Conservation (phyloP, 2,888 invertebrate genomes). For the Lycia hirtaria region DNA sequence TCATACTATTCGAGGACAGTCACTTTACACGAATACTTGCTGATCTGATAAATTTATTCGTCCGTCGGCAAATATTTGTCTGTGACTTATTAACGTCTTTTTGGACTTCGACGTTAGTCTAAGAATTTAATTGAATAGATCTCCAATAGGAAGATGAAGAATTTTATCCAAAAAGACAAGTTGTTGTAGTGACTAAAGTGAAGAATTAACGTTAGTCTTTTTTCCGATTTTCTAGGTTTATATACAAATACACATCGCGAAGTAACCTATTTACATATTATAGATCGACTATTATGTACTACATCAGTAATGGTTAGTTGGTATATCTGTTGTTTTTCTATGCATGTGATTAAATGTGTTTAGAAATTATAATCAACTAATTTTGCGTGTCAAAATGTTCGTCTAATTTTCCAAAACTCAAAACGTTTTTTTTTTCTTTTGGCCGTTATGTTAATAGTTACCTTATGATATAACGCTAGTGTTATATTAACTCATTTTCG, state of each 20-base stretch:
- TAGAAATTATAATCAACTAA: slow-evolving; percentile 4
- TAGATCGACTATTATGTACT: slow-evolving; percentile 28
- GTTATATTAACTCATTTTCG: background rate
- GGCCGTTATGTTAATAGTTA: background rate
- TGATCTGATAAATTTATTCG: background rate
- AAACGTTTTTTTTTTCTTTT: background rate
- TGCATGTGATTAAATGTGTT: slow-evolving; percentile 17
- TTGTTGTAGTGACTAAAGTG: slow-evolving; percentile 45
- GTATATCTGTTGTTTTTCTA: slow-evolving; percentile 26
- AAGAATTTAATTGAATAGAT: slow-evolving; percentile 30
- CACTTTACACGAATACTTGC: slow-evolving; percentile 25
- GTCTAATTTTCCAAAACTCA: background rate
- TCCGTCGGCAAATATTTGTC: slow-evolving; percentile 30
- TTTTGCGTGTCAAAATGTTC: slow-evolving; percentile 14
- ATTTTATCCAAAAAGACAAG: slow-evolving; percentile 52
- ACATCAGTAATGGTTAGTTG: slow-evolving; percentile 25
- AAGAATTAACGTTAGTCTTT: slow-evolving; percentile 58
- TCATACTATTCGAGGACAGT: slow-evolving; percentile 50
- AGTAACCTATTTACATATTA: slow-evolving; percentile 50
- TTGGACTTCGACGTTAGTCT: slow-evolving; percentile 34
- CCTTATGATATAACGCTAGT: slow-evolving; percentile 14
- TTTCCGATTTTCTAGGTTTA: slow-evolving; percentile 67
- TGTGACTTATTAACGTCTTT: slow-evolving; percentile 34
- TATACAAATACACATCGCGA: slow-evolving; percentile 68
- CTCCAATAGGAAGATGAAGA: slow-evolving; percentile 43